A percentile compares a stretch with the other conserved stretches of the same genome.
Conservation (phyloP, 2,888 invertebrate species). For the Gonocerus acuteangulatus region DNA sequence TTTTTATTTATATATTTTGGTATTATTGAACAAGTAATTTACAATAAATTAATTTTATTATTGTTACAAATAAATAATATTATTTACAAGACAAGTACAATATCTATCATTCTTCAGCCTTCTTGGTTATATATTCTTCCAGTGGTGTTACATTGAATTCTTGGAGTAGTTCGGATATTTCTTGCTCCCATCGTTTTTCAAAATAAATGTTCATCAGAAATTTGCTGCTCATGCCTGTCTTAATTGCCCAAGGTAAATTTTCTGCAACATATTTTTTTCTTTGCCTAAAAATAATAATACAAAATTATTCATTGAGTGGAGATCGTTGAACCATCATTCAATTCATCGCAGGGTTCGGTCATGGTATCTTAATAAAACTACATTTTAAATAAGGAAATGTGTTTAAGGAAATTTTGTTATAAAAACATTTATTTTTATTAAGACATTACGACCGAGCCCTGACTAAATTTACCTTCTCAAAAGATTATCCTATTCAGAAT, state of each 20-base stretch:
- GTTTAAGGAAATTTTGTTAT: no score
- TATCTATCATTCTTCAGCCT: background rate
- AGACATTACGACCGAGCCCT: no score
- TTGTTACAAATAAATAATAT: no score
- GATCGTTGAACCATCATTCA: background rate
- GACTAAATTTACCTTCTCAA: no score
- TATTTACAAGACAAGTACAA: no score
- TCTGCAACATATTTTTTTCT: conserved; percentile 64
- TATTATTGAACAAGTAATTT: no score
- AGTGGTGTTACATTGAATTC: conserved; percentile 62
- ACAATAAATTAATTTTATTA: no score
- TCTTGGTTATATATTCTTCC: background rate
- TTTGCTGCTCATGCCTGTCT: conserved; percentile 64
- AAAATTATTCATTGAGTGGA: background rate
- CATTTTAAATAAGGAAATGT: no score
- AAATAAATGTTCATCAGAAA: conserved; percentile 82
- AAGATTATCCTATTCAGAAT: no score
- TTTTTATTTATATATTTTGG: no score
- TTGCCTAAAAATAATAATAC: conserved; percentile 62
- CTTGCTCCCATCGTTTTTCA: conserved; percentile 90
- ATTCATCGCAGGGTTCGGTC: background rate
- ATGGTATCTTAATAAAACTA: no score
- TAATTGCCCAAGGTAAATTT: conserved; percentile 80
- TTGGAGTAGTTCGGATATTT: conserved; percentile 66
- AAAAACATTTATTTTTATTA: no score